These are phyloP conservation scores for Acleris cristana DNA, from an alignment of 2,888 invertebrate species.

Conservation along the genomic window DNA sequence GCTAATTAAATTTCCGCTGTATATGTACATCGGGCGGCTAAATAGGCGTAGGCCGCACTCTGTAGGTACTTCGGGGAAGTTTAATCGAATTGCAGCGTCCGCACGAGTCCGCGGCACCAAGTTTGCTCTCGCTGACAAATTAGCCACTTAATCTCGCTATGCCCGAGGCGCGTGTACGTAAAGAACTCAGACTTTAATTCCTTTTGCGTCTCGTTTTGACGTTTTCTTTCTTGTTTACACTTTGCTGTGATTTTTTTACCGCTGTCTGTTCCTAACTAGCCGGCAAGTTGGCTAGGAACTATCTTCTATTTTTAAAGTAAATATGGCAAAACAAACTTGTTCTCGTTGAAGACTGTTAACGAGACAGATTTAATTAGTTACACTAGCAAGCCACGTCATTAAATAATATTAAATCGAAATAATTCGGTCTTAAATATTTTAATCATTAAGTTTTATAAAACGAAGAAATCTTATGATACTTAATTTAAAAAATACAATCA, in stretches of 20 bases:
- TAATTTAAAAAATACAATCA: no score
- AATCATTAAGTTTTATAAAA: no score
- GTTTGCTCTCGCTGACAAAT: conserved; percentile 76
- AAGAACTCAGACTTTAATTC: conserved; percentile 64
- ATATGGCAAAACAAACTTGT: neutral
- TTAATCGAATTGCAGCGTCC: conserved; percentile 81
- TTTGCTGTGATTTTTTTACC: conserved; percentile 51
- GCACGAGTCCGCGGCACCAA: conserved; percentile 60
- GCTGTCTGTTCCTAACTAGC: conserved; percentile 42
- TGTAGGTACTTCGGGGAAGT: conserved; percentile 72
- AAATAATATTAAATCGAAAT: no score
- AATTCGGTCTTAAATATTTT: no score
- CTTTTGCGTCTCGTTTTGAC: conserved; percentile 53
- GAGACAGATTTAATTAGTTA: conserved; percentile 2
- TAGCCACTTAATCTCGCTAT: conserved; percentile 73
- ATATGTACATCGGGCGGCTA: conserved; percentile 64
- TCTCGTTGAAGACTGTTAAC: conserved; percentile 8
- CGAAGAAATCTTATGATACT: no score
- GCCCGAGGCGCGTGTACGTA: conserved; percentile 63
- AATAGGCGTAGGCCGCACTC: conserved; percentile 73
- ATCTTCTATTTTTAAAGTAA: conserved; percentile 7
- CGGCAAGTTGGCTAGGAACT: conserved; percentile 1
- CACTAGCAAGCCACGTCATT: neutral
- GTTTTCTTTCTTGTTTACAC: conserved; percentile 56
- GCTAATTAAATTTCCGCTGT: conserved; percentile 71